Evolutionary conservation across 2,888 invertebrate species (phyloP).

Genomic region (Oligia latruncula): DNA sequence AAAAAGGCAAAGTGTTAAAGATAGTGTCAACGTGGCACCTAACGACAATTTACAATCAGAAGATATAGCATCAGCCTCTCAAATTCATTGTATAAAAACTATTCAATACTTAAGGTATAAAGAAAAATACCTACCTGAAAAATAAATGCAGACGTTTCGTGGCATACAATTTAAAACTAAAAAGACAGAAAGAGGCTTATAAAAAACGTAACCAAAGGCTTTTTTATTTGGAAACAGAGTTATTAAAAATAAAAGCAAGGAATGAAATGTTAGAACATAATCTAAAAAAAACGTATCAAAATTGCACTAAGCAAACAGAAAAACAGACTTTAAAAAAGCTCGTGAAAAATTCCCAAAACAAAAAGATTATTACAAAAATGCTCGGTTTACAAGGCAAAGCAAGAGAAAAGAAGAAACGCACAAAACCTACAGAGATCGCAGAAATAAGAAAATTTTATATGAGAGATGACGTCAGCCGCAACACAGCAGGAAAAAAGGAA

Average conservation of each 20-base stretch:
- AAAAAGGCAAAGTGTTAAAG: too few species aligned
- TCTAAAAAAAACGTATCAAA: not conserved
- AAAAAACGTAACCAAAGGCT: too few species aligned
- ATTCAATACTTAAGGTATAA: too few species aligned
- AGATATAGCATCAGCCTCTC: too few species aligned
- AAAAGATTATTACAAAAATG: conserved; percentile 27
- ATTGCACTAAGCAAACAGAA: not conserved
- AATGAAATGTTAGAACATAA: not conserved
- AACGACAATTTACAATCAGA: too few species aligned
- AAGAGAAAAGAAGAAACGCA: conserved; percentile 29
- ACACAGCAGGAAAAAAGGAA: conserved; percentile 9
- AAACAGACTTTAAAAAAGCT: conserved; percentile 9
- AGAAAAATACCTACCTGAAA: too few species aligned
- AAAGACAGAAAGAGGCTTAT: too few species aligned
- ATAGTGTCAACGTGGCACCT: too few species aligned
- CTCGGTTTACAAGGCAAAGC: conserved; percentile 23
- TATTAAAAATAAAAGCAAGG: conserved; percentile 2
- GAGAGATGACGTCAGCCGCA: not conserved
- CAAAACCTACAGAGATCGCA: conserved; percentile 8
- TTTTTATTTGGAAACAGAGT: not conserved
- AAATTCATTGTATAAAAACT: too few species aligned
- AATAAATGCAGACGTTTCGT: too few species aligned
- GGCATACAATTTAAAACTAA: too few species aligned
- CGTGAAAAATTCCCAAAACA: conserved; percentile 33
- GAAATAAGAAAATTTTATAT: not conserved